phyloP scores from a whole-genome alignment of 2,113 vertebrate genomes.

The human (Homo sapiens) region GRCh38 chr5:127686501-127687000 shows the following conservation, averaged over 20 bases:
- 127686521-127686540: neutral
- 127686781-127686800: conserved; percentile 49
- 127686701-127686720: conserved; percentile 41
- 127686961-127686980: conserved; percentile 58
- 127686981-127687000: conserved; percentile 46
- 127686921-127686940: conserved; percentile 68
- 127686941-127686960: conserved; percentile 61
- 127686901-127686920: conserved; percentile 69
- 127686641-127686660: neutral
- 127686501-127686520: neutral
- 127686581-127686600: conserved; percentile 28
- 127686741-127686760: conserved; percentile 13
- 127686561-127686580: neutral
- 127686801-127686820: conserved; percentile 79
- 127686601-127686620: conserved; percentile 11
- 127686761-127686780: conserved; percentile 62
- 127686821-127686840: conserved; percentile 73
- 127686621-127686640: conserved; percentile 25
- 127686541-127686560: neutral
- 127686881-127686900: conserved; percentile 66
- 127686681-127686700: neutral
- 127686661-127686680: neutral
- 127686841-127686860: conserved; percentile 77
- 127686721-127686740: conserved; percentile 36
- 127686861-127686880: conserved; percentile 71